Conservation (phyloP, 2,113 vertebrate species). For the Ailurus styani region DNA sequence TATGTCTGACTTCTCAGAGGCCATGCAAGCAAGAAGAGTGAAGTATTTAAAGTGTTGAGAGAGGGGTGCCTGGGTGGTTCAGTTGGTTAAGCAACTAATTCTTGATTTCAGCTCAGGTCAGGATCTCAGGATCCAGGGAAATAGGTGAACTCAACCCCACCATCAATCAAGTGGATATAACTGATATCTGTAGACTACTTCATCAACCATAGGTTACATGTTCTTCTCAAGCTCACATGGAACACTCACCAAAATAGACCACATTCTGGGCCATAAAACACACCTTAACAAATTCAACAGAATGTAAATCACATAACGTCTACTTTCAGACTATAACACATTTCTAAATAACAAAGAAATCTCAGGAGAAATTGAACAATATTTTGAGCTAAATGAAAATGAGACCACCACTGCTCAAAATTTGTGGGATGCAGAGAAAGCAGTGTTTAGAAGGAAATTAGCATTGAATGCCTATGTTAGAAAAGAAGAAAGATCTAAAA, state of each 20-base stretch:
- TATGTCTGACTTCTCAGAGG: neutral
- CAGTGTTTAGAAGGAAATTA: neutral
- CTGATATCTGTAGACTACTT: neutral
- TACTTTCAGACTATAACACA: neutral
- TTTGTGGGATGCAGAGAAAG: neutral
- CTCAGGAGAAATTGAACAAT: neutral
- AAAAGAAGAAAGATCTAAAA: neutral
- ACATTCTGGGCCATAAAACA: neutral
- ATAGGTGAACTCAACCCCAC: neutral
- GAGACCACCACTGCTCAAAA: neutral
- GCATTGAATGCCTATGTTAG: neutral
- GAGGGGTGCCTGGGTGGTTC: neutral
- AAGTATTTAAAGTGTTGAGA: neutral
- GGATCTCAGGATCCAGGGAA: neutral
- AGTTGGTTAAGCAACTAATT: neutral
- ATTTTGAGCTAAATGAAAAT: neutral
- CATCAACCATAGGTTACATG: neutral
- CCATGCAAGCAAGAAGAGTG: neutral
- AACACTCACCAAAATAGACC: neutral
- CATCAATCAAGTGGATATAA: neutral
- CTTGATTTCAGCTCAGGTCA: neutral
- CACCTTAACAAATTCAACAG: neutral
- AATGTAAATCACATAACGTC: neutral
- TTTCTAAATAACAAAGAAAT: neutral
- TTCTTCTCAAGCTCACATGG: neutral